Evolutionary conservation across 2,113 vertebrate species (phyloP), one percentile per base, ranked within the genome.

Genomic region (Amblyornis subalaris): DNA sequence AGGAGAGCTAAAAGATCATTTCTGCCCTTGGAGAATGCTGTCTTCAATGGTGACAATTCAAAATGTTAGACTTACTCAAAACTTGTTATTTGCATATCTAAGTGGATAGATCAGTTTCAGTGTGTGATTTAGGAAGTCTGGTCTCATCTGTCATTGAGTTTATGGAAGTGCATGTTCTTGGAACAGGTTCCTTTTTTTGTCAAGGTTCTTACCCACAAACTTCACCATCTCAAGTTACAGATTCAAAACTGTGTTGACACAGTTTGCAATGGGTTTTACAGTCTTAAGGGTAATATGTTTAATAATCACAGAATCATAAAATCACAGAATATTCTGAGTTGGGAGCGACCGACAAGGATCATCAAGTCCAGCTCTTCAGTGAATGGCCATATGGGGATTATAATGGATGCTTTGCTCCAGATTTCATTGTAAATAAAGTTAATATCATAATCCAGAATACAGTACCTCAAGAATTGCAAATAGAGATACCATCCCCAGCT

Each of bases 51-150:
- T 51, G 40, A 47, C 20, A 72, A 85, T 84, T 87, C 44, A 64
- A 72, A 94, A 64, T n/a, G 48, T 72, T 92, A 82, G 65, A 36
- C 36, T 89, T 81, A 40, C n/a, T 85, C 65, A 78, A 87, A 95
- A 72, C 10, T 25, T 45, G 65, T 26, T n/a, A 51, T 89, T 95
- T 95, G 67, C 44, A 55, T 75, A 44, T 78, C 91, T 87, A 44
- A 72, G 61, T 71, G 22, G 64, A 77, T 81, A 90, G 83, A 87
- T 74, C 35, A 4, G 20, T 87, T 89, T 89, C 61, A 91, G 19
- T 35, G n/a, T 47, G 47, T 60, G 76, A 61, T 64, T 66, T 64
- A 62, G 60, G 62, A 89, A 87, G 35, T 89, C 61, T 91, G 55
- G 48, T 87, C 70, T 85, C 61, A n/a, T 64, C 69, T 42, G 12